Evolutionary conservation across 2,888 invertebrate species (phyloP).

Genomic region (Gastrophysa polygoni): DNA sequence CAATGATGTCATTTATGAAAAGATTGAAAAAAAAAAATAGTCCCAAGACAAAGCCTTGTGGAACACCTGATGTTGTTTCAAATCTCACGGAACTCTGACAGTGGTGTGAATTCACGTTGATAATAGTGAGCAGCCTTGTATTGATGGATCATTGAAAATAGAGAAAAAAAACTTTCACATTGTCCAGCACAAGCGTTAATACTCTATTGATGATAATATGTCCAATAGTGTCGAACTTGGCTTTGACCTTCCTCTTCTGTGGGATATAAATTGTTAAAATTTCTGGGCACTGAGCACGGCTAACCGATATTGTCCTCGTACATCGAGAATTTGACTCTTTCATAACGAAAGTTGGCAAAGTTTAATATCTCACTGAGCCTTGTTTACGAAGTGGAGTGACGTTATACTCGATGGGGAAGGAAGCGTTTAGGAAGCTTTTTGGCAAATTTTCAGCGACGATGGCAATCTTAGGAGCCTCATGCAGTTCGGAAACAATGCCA

Average conservation of each 20-base stretch:
- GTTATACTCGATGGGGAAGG: conserved; percentile 32
- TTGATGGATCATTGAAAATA: too few relatives aligned
- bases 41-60: too few relatives aligned
- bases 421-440: conserved; percentile 38
- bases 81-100: too few relatives aligned
- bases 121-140: too few relatives aligned
- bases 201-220: too few relatives aligned
- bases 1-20: too few relatives aligned
- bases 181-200: too few relatives aligned
- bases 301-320: not conserved
- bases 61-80: too few relatives aligned
- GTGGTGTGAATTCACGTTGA: too few relatives aligned
- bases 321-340: conserved; percentile 1
- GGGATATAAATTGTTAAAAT: not conserved
- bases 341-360: conserved; percentile 17
- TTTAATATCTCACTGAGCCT: conserved; percentile 28
- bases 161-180: too few relatives aligned
- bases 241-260: not conserved
- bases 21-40: too few relatives aligned
- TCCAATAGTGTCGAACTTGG: too few relatives aligned
- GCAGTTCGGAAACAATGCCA: conserved; percentile 21
- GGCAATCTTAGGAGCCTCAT: conserved; percentile 38
- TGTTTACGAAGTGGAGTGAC: conserved; percentile 37
- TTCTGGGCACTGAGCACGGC: not conserved
- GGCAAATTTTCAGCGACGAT: conserved; percentile 36